Conservation (phyloP, 2,113 vertebrate genomes). For the Tapirus terrestris region DNA sequence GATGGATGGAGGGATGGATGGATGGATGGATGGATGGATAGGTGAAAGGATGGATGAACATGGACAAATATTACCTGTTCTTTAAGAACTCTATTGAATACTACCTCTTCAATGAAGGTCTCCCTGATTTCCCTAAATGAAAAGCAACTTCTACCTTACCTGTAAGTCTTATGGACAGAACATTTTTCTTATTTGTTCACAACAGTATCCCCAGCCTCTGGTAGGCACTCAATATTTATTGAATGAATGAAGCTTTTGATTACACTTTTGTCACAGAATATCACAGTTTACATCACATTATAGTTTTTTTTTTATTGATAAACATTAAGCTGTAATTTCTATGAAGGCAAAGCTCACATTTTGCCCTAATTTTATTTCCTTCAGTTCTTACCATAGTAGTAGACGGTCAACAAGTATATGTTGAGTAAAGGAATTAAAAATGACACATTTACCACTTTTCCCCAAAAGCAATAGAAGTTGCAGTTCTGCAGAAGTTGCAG, state of each 20-base stretch:
- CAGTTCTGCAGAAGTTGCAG: background rate
- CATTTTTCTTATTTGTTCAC: background rate
- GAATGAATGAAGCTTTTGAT: background rate
- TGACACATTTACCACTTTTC: background rate
- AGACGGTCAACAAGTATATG: background rate
- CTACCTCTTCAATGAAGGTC: background rate
- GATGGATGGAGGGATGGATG: background rate
- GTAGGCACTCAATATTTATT: background rate
- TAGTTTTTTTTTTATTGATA: background rate
- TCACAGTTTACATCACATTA: background rate
- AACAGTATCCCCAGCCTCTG: background rate
- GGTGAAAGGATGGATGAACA: background rate
- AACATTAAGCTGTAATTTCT: background rate
- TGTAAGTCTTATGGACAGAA: background rate
- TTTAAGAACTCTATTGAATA: background rate
- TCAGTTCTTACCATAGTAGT: background rate
- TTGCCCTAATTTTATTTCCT: background rate
- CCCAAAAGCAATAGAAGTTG: background rate
- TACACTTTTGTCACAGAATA: background rate
- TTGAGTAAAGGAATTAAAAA: background rate
- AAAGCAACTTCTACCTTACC: background rate
- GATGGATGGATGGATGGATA: background rate
- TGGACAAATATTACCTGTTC: background rate
- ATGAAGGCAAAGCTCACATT: background rate
- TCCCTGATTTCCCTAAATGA: background rate